A percentile compares a stretch with the other conserved stretches of the same genome.
Evolutionary conservation across 2,797 vertebrate genomes (phyloP).

Genomic region (Monodelphis domestica): DNA sequence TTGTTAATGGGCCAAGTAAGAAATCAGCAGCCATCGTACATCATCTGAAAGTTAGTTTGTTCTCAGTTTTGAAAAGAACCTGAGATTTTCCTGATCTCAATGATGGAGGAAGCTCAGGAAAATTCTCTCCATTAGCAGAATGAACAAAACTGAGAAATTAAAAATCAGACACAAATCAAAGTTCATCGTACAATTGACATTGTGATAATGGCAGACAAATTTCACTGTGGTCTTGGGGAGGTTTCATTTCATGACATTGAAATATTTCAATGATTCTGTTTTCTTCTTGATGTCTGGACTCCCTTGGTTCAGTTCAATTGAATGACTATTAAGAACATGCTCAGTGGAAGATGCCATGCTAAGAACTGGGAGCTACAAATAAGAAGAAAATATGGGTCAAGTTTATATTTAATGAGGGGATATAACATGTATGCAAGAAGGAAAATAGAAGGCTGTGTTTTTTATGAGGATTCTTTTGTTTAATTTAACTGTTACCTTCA

Average conservation of each 20-base stretch:
- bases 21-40: constrained; percentile 4
- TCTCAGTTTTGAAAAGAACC: constrained; percentile 52
- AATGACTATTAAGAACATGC: background rate
- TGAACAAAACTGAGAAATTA: constrained; percentile 41
- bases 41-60: constrained; percentile 34
- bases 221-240: background rate
- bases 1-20: constrained; percentile 28
- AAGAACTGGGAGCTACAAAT: background rate
- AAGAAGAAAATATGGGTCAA: background rate
- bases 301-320: background rate
- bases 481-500: no score
- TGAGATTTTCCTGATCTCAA: constrained; percentile 48
- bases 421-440: background rate
- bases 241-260: background rate
- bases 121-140: background rate
- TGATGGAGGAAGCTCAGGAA: constrained; percentile 50
- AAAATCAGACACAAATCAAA: constrained; percentile 31
- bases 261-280: background rate
- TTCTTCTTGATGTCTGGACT: background rate
- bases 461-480: no score
- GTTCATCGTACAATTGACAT: background rate
- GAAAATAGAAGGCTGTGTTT: background rate
- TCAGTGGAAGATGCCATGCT: background rate
- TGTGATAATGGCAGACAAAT: background rate
- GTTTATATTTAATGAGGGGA: background rate